Percentiles rank a stretch among this genome's conserved stretches.
Conservation (phyloP, 92 coral and sea anemone species). For the Montipora capitata region DNA sequence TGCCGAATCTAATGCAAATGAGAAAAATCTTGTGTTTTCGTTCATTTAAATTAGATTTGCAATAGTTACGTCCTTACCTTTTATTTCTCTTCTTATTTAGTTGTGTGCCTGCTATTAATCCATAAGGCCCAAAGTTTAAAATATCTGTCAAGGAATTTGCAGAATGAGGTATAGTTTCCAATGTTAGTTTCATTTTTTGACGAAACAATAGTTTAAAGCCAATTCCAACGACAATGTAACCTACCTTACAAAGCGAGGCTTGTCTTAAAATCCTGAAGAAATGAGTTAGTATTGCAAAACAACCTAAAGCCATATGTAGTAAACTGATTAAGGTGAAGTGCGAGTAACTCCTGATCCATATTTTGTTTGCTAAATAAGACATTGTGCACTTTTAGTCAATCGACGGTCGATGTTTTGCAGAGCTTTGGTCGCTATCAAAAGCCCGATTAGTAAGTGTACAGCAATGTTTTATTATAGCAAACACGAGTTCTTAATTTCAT, state of each 20-base stretch:
- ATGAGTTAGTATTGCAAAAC: not conserved
- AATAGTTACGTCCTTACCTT: too few species aligned
- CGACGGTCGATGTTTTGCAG: constrained; percentile 10
- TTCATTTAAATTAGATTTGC: too few species aligned
- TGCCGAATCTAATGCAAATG: too few species aligned
- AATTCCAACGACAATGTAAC: not conserved
- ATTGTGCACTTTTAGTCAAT: constrained; percentile 31
- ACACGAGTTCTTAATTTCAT: constrained; percentile 35
- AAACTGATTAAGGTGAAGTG: constrained; percentile 21
- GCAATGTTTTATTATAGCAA: constrained; percentile 75
- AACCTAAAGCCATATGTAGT: not conserved
- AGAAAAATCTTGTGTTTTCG: too few species aligned
- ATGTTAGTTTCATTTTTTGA: not conserved
- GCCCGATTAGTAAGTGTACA: constrained; percentile 1
- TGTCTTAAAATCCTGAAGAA: not conserved
- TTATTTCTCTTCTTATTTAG: too few species aligned
- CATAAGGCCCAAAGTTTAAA: not conserved
- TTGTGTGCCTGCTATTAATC: too few species aligned
- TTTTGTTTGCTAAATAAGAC: constrained; percentile 82
- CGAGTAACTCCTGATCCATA: constrained; percentile 90
- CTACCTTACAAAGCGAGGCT: not conserved
- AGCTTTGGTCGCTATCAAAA: not conserved
- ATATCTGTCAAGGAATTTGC: not conserved
- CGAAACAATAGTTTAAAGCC: not conserved
- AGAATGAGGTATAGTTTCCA: not conserved